These are phyloP conservation scores for Drosophila macrospina DNA, from an alignment of 2,888 invertebrate genomes.

Conservation along the genomic window DNA sequence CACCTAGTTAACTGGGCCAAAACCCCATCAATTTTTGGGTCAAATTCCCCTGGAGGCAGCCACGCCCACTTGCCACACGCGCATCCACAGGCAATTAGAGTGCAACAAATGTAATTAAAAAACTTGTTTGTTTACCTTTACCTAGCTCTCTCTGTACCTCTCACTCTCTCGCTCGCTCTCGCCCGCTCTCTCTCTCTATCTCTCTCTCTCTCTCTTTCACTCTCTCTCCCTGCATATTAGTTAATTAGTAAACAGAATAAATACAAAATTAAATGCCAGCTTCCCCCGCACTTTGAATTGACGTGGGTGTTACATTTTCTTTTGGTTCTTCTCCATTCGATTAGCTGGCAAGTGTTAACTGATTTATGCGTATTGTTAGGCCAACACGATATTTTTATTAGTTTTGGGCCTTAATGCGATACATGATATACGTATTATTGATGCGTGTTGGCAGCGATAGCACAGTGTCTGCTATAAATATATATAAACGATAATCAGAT, in stretches of 20 bases:
- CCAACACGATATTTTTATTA: constrained; percentile 48
- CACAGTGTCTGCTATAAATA: constrained; percentile 25
- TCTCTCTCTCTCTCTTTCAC: neutral
- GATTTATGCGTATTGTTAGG: constrained; percentile 66
- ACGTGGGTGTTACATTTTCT: constrained; percentile 10
- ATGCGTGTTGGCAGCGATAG: constrained; percentile 31
- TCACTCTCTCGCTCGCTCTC: neutral
- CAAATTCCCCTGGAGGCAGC: constrained; percentile 20
- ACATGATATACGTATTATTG: constrained; percentile 40
- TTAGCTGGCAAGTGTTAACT: constrained; percentile 62
- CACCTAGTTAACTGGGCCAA: constrained; percentile 5
- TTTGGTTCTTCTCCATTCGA: constrained; percentile 11
- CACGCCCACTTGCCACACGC: constrained; percentile 20
- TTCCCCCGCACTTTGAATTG: neutral
- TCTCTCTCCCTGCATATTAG: constrained; percentile 40
- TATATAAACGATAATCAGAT: constrained; percentile 53
- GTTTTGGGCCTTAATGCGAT: constrained; percentile 19
- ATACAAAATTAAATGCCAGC: constrained; percentile 24
- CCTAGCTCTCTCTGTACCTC: neutral
- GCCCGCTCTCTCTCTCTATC: neutral
- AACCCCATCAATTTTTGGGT: constrained; percentile 37
- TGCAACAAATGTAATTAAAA: constrained; percentile 37
- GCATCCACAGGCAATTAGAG: constrained; percentile 42
- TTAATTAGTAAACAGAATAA: constrained; percentile 42
- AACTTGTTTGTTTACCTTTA: constrained; percentile 36